Evolutionary conservation across 1,140 invertebrate species (phyloP).

Genomic region (Danaus plexippus): DNA sequence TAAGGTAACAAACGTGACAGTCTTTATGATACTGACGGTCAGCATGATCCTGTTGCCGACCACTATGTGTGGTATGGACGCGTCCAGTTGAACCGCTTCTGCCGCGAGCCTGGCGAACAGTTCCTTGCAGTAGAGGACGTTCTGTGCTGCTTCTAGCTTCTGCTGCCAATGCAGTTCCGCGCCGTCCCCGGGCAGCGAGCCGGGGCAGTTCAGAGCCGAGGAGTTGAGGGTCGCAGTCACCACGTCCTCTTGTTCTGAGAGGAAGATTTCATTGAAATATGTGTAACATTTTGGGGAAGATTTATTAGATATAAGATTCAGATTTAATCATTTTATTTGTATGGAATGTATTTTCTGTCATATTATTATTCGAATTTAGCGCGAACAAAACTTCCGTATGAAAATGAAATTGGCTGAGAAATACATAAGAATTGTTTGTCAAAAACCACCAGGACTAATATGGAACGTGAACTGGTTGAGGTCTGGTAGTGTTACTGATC

Average conservation of each 20-base stretch:
- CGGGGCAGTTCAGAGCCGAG: conserved; percentile 75
- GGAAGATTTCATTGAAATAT: no score
- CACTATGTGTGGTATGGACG: conserved; percentile 95
- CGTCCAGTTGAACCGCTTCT: conserved; percentile 93
- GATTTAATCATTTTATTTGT: neutral
- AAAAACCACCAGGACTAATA: no score
- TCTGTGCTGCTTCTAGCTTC: conserved; percentile 95
- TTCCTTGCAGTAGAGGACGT: conserved; percentile 94
- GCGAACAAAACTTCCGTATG: no score
- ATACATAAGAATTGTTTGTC: no score
- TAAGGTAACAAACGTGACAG: no score
- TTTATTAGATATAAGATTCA: neutral
- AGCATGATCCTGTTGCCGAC: conserved; percentile 98
- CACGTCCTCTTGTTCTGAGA: conserved; percentile 84
- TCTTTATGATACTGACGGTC: conserved; percentile 75
- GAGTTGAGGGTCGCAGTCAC: conserved; percentile 85
- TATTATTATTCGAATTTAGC: no score
- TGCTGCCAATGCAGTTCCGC: conserved; percentile 93
- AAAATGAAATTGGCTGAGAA: no score
- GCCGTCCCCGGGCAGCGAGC: conserved; percentile 78
- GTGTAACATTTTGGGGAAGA: neutral
- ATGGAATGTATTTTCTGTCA: no score
- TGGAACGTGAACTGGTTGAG: no score
- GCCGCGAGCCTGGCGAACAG: conserved; percentile 94
- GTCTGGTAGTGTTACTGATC: no score